Evolutionary conservation across 2,797 vertebrate species (phyloP).

Genomic region (Syncerus caffer): DNA sequence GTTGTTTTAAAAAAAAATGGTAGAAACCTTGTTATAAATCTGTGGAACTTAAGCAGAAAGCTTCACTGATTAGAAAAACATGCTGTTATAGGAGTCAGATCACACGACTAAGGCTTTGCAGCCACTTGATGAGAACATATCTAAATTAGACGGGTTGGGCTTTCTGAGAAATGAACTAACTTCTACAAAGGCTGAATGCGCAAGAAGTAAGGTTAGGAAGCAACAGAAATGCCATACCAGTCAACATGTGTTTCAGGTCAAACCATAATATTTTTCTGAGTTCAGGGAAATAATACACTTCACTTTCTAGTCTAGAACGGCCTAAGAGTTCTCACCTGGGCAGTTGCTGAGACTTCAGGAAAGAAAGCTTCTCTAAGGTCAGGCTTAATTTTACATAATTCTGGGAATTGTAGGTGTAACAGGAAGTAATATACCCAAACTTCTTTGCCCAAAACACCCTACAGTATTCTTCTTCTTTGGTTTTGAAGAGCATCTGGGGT

Average conservation of each 20-base stretch:
- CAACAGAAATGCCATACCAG: neutral
- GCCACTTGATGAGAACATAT: neutral
- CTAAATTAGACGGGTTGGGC: neutral
- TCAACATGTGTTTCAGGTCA: neutral
- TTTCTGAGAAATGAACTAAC: conserved; percentile 8
- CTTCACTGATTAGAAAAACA: neutral
- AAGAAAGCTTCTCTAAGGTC: neutral
- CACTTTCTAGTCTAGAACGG: neutral
- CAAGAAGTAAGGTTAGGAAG: neutral
- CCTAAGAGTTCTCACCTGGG: neutral
- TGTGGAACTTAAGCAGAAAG: neutral
- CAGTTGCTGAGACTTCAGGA: neutral
- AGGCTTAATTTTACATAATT: neutral
- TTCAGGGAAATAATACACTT: neutral
- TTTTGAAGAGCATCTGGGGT: conserved; percentile 8
- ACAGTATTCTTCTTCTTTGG: neutral
- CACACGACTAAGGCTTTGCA: neutral
- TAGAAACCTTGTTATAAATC: neutral
- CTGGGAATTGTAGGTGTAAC: neutral
- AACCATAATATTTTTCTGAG: neutral
- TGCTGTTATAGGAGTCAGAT: neutral
- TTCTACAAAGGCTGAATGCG: neutral
- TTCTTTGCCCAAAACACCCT: neutral
- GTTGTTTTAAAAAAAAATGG: neutral
- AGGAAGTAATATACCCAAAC: neutral